Base-by-base conservation (phyloP, 2,888 invertebrate species). In the Halictus ligatus region DNA sequence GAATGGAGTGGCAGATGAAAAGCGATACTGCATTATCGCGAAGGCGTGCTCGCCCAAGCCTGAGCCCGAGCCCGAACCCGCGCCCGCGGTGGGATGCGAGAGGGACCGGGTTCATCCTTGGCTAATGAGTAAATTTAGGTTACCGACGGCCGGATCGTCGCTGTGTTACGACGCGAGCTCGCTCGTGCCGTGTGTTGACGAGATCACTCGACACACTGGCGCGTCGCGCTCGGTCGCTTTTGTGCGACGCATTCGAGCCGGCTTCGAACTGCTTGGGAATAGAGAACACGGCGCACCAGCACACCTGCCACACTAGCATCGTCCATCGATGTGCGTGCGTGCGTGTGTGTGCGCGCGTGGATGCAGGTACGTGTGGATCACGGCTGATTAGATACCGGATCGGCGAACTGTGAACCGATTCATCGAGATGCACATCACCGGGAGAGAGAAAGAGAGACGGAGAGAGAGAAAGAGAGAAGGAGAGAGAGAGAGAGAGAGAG, bases 301-400 rank as follows among this genome's bases (percentile, higher is more conserved):
- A 35, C 15, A 8, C 2, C 21, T n/a, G n/a, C 58, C 58, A n/a
- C n/a, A 58, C n/a, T n/a, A n/a, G 1, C n/a, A n/a, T 21, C 54
- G 54, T 54, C 21, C 58, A 58, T 12, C 12, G 54, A 4, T n/a
- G 3, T n/a, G n/a, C 54, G 54, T n/a, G 13, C 5, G 5, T 48
- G 21, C 2, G 75, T 58, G 46, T 46, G 35, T 29, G 54, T 54
- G 74, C 54, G 71, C 35, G 73, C 46, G 60, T 74, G 43, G 74
- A 74, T 69, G 75, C 29, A 64, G 25, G 7, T 69, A 40, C 80
- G 64, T 18, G 29, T 64, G 29, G 86, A 86, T 91, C 88, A 94
- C 92, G 90, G 93, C 91, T 94, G 93, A 94, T 93, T 94, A 94
- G 92, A 89, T 90, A 90, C 86, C 87, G 81, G 90, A 92, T 90